Percentiles rank a stretch among this genome's conserved stretches.
phyloP scores from a whole-genome alignment of 1,140 invertebrate species.

The Cepaea nemoralis region DNA sequence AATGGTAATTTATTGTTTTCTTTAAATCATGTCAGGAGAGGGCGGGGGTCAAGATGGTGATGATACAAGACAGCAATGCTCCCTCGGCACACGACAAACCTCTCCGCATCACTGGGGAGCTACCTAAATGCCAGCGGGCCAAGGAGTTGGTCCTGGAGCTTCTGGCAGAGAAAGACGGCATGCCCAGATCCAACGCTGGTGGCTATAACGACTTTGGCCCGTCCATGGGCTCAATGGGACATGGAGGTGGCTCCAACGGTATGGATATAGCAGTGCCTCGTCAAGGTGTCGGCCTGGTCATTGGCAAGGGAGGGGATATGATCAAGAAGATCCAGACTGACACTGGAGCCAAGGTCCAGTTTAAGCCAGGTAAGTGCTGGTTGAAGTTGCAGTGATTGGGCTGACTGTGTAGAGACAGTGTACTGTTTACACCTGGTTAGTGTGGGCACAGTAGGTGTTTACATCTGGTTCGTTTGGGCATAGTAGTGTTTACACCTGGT shows the following conservation, averaged over 20 bases:
- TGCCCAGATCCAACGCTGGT: conserved; percentile 40
- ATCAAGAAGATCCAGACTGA: conserved; percentile 94
- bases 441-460: too few species aligned
- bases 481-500: too few species aligned
- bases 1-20: too few species aligned
- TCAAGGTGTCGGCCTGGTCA: conserved; percentile 86
- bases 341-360: conserved; percentile 95
- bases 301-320: conserved; percentile 94
- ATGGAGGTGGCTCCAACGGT: conserved; percentile 49
- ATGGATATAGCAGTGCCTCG: conserved; percentile 79
- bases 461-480: too few species aligned
- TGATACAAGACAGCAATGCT: conserved; percentile 89
- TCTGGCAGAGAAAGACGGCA: conserved; percentile 74
- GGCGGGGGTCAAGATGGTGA: conserved; percentile 97
- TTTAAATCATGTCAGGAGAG: conserved; percentile 57
- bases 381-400: too few species aligned
- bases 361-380: conserved; percentile 65
- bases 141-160: conserved; percentile 95
- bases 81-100: conserved; percentile 82
- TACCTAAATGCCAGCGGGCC: conserved; percentile 86
- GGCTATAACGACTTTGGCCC: conserved; percentile 51
- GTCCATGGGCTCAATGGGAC: conserved; percentile 42
- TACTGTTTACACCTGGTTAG: too few species aligned
- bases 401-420: too few species aligned
- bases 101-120: conserved; percentile 93